Conservation (phyloP, 2,888 invertebrate genomes). For the Leptopilina syphax region DNA sequence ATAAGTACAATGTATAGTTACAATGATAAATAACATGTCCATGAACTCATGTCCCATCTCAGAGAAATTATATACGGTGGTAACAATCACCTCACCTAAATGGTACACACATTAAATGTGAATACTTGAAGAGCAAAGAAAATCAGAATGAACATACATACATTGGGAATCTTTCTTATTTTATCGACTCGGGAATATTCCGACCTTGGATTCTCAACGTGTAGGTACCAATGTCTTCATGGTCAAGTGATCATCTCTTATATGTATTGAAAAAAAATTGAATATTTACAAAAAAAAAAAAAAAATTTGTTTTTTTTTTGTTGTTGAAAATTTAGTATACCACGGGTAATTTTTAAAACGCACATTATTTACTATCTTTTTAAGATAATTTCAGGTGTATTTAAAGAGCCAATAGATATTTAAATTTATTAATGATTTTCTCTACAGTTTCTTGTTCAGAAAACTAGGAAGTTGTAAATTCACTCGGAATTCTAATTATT, state of each 20-base stretch:
- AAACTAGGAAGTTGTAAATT: too few species aligned
- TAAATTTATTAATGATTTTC: too few species aligned
- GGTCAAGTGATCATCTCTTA: conserved; percentile 34
- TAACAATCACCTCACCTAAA: conserved; percentile 19
- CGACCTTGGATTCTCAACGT: conserved; percentile 30
- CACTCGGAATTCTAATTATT: too few species aligned
- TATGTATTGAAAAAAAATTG: not conserved
- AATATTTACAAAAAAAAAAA: too few species aligned
- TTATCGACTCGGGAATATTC: conserved; percentile 12
- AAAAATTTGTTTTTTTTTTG: too few species aligned
- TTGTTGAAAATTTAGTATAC: too few species aligned
- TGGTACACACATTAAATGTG: not conserved
- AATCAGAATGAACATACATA: conserved; percentile 4
- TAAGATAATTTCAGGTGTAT: too few species aligned
- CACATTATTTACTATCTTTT: too few species aligned
- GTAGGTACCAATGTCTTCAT: conserved; percentile 33
- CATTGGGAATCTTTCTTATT: conserved; percentile 13
- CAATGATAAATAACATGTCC: not conserved
- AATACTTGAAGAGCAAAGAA: conserved; percentile 12
- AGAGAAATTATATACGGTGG: not conserved
- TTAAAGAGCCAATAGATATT: too few species aligned
- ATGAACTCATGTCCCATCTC: conserved; percentile 1
- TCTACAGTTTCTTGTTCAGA: too few species aligned
- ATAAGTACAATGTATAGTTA: too few species aligned
- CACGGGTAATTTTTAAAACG: too few species aligned